Conservation (phyloP, 37 sponge, comb jelly and placozoan species). For the Ianthella basta region DNA sequence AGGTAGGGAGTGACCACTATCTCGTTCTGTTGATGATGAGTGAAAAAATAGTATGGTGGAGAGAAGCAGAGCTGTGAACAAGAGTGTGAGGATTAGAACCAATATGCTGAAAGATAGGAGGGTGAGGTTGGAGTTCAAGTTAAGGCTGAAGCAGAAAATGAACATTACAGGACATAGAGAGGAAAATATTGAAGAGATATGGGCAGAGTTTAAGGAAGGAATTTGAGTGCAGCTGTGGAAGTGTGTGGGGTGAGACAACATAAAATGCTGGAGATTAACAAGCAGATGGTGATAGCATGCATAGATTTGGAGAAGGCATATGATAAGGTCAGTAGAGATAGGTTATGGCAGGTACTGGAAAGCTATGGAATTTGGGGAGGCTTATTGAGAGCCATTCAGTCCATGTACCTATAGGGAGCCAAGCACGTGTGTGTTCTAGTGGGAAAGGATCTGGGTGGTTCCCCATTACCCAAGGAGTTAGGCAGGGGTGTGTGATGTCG, state of each 20-base stretch:
- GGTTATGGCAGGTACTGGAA: too few species aligned
- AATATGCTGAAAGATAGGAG: background rate
- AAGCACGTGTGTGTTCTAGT: too few species aligned
- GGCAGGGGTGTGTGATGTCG: too few species aligned
- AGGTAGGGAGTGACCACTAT: too few species aligned
- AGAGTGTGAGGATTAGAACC: slow-evolving; percentile 6
- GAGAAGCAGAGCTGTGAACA: background rate
- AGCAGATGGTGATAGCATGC: background rate
- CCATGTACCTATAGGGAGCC: too few species aligned
- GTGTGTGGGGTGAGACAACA: slow-evolving; percentile 6
- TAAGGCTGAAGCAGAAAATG: background rate
- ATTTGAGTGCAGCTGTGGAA: slow-evolving; percentile 6
- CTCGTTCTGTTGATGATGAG: background rate
- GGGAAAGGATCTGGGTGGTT: too few species aligned
- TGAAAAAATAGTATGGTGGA: slow-evolving; percentile 1
- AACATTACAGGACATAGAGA: background rate
- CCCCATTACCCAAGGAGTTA: too few species aligned
- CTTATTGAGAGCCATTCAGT: too few species aligned
- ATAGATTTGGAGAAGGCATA: background rate
- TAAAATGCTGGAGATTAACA: background rate
- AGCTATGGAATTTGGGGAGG: too few species aligned
- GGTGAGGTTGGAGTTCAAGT: slow-evolving; percentile 6
- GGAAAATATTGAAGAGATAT: background rate
- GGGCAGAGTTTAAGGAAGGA: slow-evolving; percentile 6
- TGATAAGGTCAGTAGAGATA: too few species aligned